Evolutionary conservation across 2,888 invertebrate species (phyloP), one percentile per base, ranked within the genome.

Genomic region (Thereva unica): DNA sequence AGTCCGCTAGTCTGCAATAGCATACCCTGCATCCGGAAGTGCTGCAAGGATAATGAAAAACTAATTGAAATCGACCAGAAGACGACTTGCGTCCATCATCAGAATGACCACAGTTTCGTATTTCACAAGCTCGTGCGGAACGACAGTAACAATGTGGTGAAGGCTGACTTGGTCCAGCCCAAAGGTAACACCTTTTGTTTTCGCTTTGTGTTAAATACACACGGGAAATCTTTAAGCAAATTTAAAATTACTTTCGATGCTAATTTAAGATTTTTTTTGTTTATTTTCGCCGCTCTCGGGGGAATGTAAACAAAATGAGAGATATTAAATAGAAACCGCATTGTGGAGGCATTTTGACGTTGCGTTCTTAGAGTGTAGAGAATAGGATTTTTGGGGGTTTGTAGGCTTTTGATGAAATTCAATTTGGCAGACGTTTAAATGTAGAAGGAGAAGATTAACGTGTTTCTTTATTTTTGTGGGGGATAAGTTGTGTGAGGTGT

Each of bases 21-120:
- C 1, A 68, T 80, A 7, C 77, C 80, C 0, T 80, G 80, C 67
- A 71, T 80, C 23, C 73, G 78, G 40, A 74, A 76, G 64, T 80
- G 80, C 67, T 80, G 80, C 66, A 71, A 70, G 8, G 76, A 77
- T 64, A 76, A 77, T n/a, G 76, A 78, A 71, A 74, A 77, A 41
- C 75, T 74, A 67, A 69, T 72, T 5, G 74, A 75, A 53, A 71
- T 72, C 9, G 78, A 78, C 71, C 68, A 69, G 6, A 47, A 5
- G 3, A 73, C 76, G 1, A 67, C 71, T n/a, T 79, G 80, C 56
- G 71, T 70, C 50, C 67, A 68, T 7, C 75, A 79, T 69, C 66
- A 72, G 40, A 70, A 68, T 5, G 73, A 76, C 67, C 38, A 68
- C 7, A 52, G 55, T 52, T 67, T 74, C 9, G 52, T 69, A 6